Conservation (phyloP, 2,113 vertebrate species). For the Aptenodytes forsteri region DNA sequence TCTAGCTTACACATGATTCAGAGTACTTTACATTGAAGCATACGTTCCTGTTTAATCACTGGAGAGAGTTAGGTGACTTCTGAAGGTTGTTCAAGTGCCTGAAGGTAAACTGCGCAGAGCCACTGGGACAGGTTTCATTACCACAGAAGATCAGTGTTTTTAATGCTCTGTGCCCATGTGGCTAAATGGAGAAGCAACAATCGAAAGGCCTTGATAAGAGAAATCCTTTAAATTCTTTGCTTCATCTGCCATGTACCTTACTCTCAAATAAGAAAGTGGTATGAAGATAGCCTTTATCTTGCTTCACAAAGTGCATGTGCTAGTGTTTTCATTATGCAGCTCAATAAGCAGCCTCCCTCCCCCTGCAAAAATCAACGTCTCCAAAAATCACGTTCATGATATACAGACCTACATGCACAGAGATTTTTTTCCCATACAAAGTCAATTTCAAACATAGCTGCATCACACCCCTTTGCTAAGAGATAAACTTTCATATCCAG, state of each 20-base stretch:
- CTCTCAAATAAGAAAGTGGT: background rate
- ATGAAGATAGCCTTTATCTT: background rate
- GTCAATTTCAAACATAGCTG: background rate
- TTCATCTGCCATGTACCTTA: background rate
- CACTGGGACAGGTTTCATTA: background rate
- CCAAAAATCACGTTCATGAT: background rate
- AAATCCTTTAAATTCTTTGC: background rate
- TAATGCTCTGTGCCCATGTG: background rate
- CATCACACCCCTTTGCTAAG: background rate
- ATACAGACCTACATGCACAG: background rate
- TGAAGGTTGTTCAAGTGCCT: constrained; percentile 4
- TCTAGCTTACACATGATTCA: background rate
- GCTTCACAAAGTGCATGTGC: background rate
- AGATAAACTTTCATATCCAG: background rate
- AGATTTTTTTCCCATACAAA: background rate
- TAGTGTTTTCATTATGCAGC: background rate
- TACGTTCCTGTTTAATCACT: background rate
- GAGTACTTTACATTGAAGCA: background rate
- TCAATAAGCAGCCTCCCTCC: background rate
- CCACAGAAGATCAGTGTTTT: background rate
- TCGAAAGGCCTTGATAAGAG: background rate
- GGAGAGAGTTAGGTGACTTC: background rate
- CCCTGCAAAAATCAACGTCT: background rate
- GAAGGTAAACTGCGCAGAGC: background rate
- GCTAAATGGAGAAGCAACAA: background rate